Conservation (phyloP, 2,797 vertebrate species). For the Mareca penelope region DNA sequence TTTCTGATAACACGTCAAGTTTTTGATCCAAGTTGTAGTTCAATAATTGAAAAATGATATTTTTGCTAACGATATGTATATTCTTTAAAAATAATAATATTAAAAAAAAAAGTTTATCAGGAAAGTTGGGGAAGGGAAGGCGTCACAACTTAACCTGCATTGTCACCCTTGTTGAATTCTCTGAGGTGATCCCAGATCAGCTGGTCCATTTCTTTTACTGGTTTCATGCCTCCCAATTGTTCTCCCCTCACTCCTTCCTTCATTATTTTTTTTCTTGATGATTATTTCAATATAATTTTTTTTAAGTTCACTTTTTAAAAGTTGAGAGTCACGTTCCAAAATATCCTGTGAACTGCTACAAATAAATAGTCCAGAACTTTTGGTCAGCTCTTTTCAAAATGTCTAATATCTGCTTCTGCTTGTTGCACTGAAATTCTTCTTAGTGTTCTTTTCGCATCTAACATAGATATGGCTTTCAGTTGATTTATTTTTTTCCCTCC, state of each 20-base stretch:
- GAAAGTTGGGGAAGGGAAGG: background rate
- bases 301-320: background rate
- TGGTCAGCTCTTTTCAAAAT: background rate
- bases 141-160: background rate
- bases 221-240: background rate
- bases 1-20: accelerated
- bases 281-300: background rate
- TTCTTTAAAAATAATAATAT: background rate
- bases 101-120: background rate
- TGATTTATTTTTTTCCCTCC: background rate
- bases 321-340: background rate
- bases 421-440: background rate
- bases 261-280: background rate
- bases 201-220: background rate
- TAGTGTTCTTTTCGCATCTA: background rate
- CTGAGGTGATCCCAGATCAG: background rate
- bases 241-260: background rate
- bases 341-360: background rate
- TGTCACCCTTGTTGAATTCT: background rate
- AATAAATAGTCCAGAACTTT: background rate
- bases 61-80: background rate
- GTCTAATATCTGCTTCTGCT: background rate
- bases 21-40: background rate
- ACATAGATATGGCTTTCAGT: background rate
- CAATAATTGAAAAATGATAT: background rate